Conservation (phyloP, 2,888 invertebrate species). For the Tiphia femorata region DNA sequence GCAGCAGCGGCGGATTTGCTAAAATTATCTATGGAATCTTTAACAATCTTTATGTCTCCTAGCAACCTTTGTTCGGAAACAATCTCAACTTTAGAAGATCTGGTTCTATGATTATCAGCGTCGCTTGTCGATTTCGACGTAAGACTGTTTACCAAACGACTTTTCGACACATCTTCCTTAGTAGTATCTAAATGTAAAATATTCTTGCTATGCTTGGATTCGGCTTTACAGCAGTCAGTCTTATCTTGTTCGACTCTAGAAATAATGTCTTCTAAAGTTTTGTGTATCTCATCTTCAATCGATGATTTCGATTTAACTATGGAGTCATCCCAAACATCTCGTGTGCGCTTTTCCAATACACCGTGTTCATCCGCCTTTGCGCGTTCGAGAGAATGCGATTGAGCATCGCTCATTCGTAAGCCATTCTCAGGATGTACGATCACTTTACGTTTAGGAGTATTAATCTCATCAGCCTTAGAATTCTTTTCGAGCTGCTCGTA, state of each 20-base stretch:
- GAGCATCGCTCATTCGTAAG: slow-evolving; percentile 46
- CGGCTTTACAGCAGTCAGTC: neutral
- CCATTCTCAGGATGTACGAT: slow-evolving; percentile 61
- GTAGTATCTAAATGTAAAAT: neutral
- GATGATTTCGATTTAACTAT: neutral
- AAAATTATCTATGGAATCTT: slow-evolving; percentile 16
- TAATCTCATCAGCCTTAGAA: slow-evolving; percentile 34
- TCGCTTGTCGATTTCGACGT: too few species aligned
- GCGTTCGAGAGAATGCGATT: neutral
- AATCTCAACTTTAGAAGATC: slow-evolving; percentile 50
- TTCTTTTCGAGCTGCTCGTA: slow-evolving; percentile 41
- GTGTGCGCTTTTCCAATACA: neutral
- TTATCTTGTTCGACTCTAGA: slow-evolving; percentile 13
- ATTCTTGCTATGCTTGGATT: neutral
- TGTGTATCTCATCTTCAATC: slow-evolving; percentile 11
- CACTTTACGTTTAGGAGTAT: slow-evolving; percentile 52
- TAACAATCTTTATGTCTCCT: slow-evolving; percentile 54
- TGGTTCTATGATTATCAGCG: slow-evolving; percentile 20
- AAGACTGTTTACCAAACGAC: too few species aligned
- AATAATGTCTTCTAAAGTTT: slow-evolving; percentile 24
- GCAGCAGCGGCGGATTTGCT: slow-evolving; percentile 12
- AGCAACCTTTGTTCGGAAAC: slow-evolving; percentile 61
- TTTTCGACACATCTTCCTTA: neutral
- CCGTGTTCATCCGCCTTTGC: neutral
- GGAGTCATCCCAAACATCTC: neutral